phyloP scores from a whole-genome alignment of 2,797 vertebrate species.

The Notolepis coatsorum region DNA sequence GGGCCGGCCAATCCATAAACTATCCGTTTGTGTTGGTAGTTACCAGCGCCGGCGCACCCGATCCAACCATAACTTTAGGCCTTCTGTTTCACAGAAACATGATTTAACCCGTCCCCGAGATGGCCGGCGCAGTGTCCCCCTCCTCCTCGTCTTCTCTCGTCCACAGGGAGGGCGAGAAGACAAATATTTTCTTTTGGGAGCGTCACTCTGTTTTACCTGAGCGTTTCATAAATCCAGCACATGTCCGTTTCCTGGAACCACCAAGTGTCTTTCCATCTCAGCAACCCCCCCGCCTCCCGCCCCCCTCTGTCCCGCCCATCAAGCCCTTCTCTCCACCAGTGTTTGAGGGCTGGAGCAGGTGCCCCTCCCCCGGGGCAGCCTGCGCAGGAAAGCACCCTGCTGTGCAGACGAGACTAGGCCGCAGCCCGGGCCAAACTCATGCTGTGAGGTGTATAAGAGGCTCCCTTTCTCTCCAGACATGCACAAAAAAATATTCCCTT shows the following conservation, averaged over 20 bases:
- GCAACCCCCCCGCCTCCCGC: conserved; percentile 42
- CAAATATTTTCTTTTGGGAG: conserved; percentile 65
- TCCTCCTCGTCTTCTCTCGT: conserved; percentile 29
- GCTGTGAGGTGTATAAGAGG: conserved; percentile 85
- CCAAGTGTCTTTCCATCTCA: conserved; percentile 80
- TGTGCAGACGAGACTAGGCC: conserved; percentile 85
- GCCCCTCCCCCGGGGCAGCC: conserved; percentile 87
- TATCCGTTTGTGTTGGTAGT: conserved; percentile 74
- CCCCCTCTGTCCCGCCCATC: conserved; percentile 31
- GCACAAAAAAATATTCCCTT: conserved; percentile 74
- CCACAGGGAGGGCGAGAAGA: conserved; percentile 41
- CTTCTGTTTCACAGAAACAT: conserved; percentile 57
- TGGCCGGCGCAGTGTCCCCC: conserved; percentile 33
- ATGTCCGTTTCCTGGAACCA: conserved; percentile 81
- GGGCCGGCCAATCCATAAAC: conserved; percentile 75
- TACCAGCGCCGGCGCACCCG: conserved; percentile 56
- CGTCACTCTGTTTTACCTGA: conserved; percentile 77
- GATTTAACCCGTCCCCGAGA: conserved; percentile 60
- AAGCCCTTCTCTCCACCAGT: conserved; percentile 70
- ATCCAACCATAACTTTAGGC: conserved; percentile 80
- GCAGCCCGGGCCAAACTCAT: conserved; percentile 77
- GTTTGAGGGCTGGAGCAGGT: conserved; percentile 83
- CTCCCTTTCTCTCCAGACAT: conserved; percentile 76
- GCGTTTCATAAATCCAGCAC: conserved; percentile 79
- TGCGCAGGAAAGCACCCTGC: conserved; percentile 85